Evolutionary conservation across 2,797 vertebrate genomes (phyloP).

Genomic region (Chromobotia macracanthus): DNA sequence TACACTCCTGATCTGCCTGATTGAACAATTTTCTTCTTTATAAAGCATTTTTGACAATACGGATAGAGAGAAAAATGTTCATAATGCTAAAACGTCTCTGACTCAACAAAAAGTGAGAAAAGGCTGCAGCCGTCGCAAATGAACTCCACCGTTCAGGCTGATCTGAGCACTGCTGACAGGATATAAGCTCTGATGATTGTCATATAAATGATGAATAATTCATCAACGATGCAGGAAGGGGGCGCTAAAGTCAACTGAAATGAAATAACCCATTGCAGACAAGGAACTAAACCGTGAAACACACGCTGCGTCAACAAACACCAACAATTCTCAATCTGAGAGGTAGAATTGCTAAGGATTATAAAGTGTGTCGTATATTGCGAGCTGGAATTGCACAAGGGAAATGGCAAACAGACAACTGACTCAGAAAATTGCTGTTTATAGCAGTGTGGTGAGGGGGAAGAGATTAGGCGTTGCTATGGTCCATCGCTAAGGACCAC

Average conservation of each 20-base stretch:
- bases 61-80: not conserved
- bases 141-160: not conserved
- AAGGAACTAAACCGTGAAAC: not conserved
- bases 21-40: not conserved
- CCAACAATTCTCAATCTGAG: not conserved
- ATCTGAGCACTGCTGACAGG: not conserved
- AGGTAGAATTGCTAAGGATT: not conserved
- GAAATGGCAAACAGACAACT: conserved; percentile 8
- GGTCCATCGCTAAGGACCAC: conserved; percentile 17
- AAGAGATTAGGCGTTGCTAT: conserved; percentile 6
- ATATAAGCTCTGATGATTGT: not conserved
- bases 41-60: not conserved
- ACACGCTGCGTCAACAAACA: conserved; percentile 6
- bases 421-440: conserved; percentile 47
- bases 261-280: conserved; percentile 20
- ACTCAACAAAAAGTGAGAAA: not conserved
- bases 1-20: too few species aligned
- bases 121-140: not conserved
- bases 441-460: conserved; percentile 12
- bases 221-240: conserved; percentile 1
- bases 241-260: conserved; percentile 24
- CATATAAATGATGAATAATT: not conserved
- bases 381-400: not conserved
- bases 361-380: not conserved
- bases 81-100: not conserved